Base-by-base conservation (phyloP, 1,140 invertebrate species). In the Chymomyza costata region DNA sequence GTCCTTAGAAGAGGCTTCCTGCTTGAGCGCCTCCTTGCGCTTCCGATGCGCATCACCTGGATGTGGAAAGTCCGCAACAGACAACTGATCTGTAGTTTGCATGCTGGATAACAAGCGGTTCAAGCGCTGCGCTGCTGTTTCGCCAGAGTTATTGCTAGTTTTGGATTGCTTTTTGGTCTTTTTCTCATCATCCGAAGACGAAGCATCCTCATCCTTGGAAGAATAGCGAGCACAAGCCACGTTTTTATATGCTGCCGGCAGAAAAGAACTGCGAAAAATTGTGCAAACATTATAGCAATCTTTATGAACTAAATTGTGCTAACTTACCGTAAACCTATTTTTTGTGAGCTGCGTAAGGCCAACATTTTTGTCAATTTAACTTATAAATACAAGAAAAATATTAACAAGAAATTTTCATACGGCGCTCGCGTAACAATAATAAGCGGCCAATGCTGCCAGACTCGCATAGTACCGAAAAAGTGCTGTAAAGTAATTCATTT, bases 371-470 rank as follows among this genome's bases (percentile, higher is more conserved):
- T 1, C 13, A 45, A 54, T 57, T 69, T 65, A 46, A 76, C 76
- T 76, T 3, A 74, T 38, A 51, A 69, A 34, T 38, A 48, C 13
- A 40, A 8, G 35, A 60, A 74, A 76, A 46, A n/a, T 16, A 28
- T 31, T 38, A 66, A 45, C 40, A n/a, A n/a, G n/a, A n/a, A n/a
- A n/a, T 69, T 35, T 32, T 39, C 11, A 16, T 5, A 17, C 39
- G 49, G 39, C 55, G 69, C 52, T 74, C 69, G 69, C 69, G 69
- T 74, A 73, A 73, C 68, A 71, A 71, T 70, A 71, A 71, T 58
- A 56, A 50, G 21, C 19, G n/a, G n/a, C n/a, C n/a, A n/a, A n/a
- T n/a, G n/a, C n/a, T n/a, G n/a, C n/a, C n/a, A n/a, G n/a, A n/a
- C n/a, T n/a, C n/a, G n/a, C n/a, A n/a, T n/a, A n/a, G n/a, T n/a